Conservation (phyloP, 2,797 vertebrate genomes). For the Arrhamphus sclerolepis region DNA sequence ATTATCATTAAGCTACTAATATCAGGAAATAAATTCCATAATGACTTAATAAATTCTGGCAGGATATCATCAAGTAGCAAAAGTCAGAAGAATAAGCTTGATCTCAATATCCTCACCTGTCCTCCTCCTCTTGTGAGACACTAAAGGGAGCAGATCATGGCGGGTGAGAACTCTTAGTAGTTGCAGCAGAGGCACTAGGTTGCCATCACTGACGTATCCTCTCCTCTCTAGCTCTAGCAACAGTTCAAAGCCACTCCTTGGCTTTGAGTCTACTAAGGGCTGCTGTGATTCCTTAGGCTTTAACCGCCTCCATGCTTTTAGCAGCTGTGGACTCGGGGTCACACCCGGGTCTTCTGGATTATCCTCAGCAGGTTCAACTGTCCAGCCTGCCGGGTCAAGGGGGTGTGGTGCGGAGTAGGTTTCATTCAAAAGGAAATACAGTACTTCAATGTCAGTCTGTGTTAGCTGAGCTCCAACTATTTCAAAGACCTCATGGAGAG, state of each 20-base stretch:
- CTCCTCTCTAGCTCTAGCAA: conserved; percentile 87
- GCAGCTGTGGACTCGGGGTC: conserved; percentile 67
- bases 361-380: conserved; percentile 57
- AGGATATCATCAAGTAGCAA: neutral
- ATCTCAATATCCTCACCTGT: conserved; percentile 78
- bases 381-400: conserved; percentile 82
- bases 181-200: conserved; percentile 85
- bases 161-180: conserved; percentile 88
- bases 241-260: conserved; percentile 85
- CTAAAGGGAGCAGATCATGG: conserved; percentile 88
- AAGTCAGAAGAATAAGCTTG: neutral
- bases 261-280: conserved; percentile 56
- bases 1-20: neutral
- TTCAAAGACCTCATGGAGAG: conserved; percentile 89
- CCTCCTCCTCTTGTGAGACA: conserved; percentile 85
- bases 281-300: conserved; percentile 40
- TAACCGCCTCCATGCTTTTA: conserved; percentile 77
- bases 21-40: neutral
- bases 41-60: neutral
- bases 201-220: conserved; percentile 85
- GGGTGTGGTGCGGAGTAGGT: conserved; percentile 77
- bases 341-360: conserved; percentile 48
- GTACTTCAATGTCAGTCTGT: conserved; percentile 85
- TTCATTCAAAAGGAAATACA: conserved; percentile 90
- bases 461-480: conserved; percentile 90